phyloP scores from a whole-genome alignment of 2,113 vertebrate genomes.

The Pionites leucogaster region DNA sequence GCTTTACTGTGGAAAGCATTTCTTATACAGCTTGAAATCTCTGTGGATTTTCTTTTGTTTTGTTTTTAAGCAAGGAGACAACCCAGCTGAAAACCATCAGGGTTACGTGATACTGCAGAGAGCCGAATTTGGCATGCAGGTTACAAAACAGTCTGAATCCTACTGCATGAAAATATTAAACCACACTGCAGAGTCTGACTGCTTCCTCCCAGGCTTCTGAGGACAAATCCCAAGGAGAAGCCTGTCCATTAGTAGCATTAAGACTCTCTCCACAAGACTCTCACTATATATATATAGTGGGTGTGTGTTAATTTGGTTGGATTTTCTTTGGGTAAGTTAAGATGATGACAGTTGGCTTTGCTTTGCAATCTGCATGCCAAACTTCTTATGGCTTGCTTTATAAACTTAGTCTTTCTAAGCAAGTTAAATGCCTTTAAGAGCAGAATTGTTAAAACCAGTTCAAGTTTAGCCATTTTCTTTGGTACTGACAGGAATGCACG shows the following conservation, averaged over 20 bases:
- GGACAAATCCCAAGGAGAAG: not conserved
- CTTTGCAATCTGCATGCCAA: not conserved
- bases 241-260: not conserved
- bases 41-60: not conserved
- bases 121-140: not conserved
- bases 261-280: not conserved
- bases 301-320: not conserved
- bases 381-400: not conserved
- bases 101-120: not conserved
- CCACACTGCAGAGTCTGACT: not conserved
- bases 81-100: not conserved
- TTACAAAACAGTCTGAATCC: not conserved
- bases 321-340: not conserved
- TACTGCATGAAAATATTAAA: not conserved
- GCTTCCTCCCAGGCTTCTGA: not conserved
- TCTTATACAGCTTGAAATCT: not conserved
- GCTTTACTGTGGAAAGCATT: not conserved
- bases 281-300: no score
- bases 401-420: not conserved
- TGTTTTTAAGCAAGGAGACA: not conserved
- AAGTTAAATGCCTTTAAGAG: not conserved
- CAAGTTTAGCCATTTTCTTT: not conserved
- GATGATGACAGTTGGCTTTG: not conserved
- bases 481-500: not conserved
- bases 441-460: not conserved